phyloP scores from a whole-genome alignment of 2,888 invertebrate genomes.

The Drosophila siamana region DNA sequence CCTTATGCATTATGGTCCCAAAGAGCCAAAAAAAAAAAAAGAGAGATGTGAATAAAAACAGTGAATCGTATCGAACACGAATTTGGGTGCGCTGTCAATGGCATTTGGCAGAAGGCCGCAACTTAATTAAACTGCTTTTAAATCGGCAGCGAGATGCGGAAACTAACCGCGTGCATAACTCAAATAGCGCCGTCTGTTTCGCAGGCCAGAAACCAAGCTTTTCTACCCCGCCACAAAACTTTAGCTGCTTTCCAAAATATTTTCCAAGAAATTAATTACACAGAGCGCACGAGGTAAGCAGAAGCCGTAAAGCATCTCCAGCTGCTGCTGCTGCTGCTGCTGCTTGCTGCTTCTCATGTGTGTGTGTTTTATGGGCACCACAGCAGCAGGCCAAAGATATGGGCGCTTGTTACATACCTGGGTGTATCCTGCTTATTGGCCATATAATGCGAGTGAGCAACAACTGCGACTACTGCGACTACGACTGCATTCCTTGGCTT shows the following conservation, averaged over 20 bases:
- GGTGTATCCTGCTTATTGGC: constrained; percentile 70
- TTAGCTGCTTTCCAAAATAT: constrained; percentile 61
- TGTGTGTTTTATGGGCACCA: constrained; percentile 55
- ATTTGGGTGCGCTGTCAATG: constrained; percentile 34
- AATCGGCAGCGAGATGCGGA: constrained; percentile 38
- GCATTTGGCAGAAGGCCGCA: constrained; percentile 28
- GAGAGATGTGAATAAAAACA: no score
- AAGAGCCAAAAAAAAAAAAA: no score
- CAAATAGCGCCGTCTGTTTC: constrained; percentile 39
- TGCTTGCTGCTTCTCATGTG: constrained; percentile 8
- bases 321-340: background rate
- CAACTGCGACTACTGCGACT: constrained; percentile 25
- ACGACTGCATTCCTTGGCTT: constrained; percentile 48
- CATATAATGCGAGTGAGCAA: constrained; percentile 56
- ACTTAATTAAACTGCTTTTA: constrained; percentile 66
- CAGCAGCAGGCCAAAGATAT: constrained; percentile 55
- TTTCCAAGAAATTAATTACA: constrained; percentile 74
- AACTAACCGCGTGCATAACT: constrained; percentile 71
- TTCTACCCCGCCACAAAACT: no score
- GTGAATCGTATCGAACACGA: constrained; percentile 5
- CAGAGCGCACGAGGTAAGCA: constrained; percentile 33
- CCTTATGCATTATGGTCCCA: constrained; percentile 40
- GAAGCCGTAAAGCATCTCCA: background rate
- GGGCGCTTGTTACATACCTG: constrained; percentile 43
- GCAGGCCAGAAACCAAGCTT: constrained; percentile 6